Evolutionary conservation across 2,113 vertebrate species (phyloP), one percentile per base, ranked within the genome.

Genomic region (Campylomormyrus tamandua): DNA sequence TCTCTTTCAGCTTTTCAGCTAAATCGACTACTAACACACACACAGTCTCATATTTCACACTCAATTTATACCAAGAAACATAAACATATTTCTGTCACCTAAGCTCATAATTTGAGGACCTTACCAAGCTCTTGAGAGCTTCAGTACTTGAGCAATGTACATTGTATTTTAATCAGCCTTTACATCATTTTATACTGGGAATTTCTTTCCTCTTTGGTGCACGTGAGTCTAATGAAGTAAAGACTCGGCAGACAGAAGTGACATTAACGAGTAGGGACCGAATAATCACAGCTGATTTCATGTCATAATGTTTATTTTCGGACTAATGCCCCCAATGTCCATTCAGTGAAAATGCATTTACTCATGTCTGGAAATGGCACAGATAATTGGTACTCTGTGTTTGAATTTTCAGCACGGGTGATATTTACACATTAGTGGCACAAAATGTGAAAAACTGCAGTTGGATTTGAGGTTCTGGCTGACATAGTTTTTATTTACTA

Each of bases 291-390:
- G 49, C 11, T 31, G 46, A 87, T 35, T 52, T 53, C 2, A 87
- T 53, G 15, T 49, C n/a, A 39, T n/a, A 84, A 84, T 84, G 45
- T 84, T 84, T 45, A 84, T 84, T 84, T 84, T 84, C 0, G 7
- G 45, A 42, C 9, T 84, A 84, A 84, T 84, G 21, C 45, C 19
- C 45, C 39, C 19, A 17, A 46, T 84, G 83, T 24, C 83, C 45
- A 84, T 48, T 84, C 45, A 48, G 39, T 42, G 21, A 84, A 84
- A 84, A 84, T 66, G 42, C 24, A 84, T 46, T 84, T 84, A 84
- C 83, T 84, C 39, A 84, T 49, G 83, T 84, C 45, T 84, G 83
- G 80, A 48, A 84, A 84, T 45, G 83, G 83, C 42, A 84, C 45
- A 84, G 45, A 84, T 48, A 84, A 48, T 48, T 42, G 83, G 83